Evolutionary conservation across 1,140 invertebrate species (phyloP), one percentile per base, ranked within the genome.

Genomic region (Macrostomum lignano): DNA sequence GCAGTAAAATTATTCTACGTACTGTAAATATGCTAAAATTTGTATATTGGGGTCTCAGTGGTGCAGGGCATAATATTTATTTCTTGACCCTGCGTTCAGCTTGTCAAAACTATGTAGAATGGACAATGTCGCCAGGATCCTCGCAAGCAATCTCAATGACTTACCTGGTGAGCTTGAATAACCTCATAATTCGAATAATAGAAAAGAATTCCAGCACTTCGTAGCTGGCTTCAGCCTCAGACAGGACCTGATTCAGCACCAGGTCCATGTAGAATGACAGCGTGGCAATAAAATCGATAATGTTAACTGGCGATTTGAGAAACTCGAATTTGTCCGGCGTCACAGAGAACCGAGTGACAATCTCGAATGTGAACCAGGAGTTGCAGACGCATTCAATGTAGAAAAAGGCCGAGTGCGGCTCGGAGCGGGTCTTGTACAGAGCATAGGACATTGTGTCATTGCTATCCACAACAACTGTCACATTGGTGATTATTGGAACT

Each of bases 311-410:
- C 29, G 49, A 49, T 38, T 46, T 48, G 31, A 55, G 38, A 38
- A 58, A 56, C 11, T 47, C 45, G 26, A 54, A 41, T 36, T 59
- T 60, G 19, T 39, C 48, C 1, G 91, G 79, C 7, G 32, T 17
- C 17, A 33, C 32, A 5, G 26, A 11, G 4, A 33, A 33, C n/a
- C 32, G 32, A 25, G 26, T 11, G 19, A 19, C 3, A 11, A 33
- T 17, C 11, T 33, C 32, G 7, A 33, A 13, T 24, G n/a, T 13
- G 17, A 33, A 33, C 32, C 32, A 33, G 17, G 26, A 14, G 17
- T 33, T 33, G 11, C 32, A 33, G 4, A 13, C 6, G 26, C 23
- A 10, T 19, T 33, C 32, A 10, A 17, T 24, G 19, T 33, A 33
- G 19, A 33, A 33, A 28, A 28, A 28, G 4, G 17, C 26, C 14